These are phyloP conservation scores for Paratrypauchen microcephalus DNA, from an alignment of 2,797 vertebrate species.

Conservation along the genomic window DNA sequence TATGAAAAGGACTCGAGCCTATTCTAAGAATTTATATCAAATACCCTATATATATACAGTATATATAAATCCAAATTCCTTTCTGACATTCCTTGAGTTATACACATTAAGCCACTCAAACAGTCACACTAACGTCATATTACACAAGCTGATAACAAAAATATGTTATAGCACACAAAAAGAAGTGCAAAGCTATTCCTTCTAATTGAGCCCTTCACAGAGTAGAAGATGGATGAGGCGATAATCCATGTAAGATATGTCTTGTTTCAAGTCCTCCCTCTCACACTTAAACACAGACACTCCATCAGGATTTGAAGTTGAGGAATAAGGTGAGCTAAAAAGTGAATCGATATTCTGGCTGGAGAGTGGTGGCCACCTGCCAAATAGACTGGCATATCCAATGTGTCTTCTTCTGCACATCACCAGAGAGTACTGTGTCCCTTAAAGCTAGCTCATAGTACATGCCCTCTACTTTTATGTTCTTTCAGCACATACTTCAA, in stretches of 20 bases:
- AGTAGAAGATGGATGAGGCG: constrained; percentile 66
- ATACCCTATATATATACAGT: too few species aligned
- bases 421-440: constrained; percentile 59
- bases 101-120: constrained; percentile 39
- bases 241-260: constrained; percentile 69
- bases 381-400: constrained; percentile 75
- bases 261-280: constrained; percentile 62
- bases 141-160: constrained; percentile 13
- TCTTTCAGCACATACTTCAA: not conserved
- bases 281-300: constrained; percentile 71
- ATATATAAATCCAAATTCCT: not conserved
- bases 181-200: constrained; percentile 33
- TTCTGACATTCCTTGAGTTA: not conserved
- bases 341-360: constrained; percentile 79
- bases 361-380: constrained; percentile 73
- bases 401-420: constrained; percentile 76
- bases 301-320: constrained; percentile 80
- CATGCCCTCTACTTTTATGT: constrained; percentile 22
- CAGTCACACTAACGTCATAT: constrained; percentile 26
- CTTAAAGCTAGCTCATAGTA: constrained; percentile 39
- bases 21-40: too few species aligned
- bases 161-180: constrained; percentile 24
- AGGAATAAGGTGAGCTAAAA: constrained; percentile 76
- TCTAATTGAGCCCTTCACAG: constrained; percentile 53
- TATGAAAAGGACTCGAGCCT: too few species aligned